Evolutionary conservation across 2,888 invertebrate genomes (phyloP), one percentile per base, ranked within the genome.

Genomic region (Drosophila greeni): DNA sequence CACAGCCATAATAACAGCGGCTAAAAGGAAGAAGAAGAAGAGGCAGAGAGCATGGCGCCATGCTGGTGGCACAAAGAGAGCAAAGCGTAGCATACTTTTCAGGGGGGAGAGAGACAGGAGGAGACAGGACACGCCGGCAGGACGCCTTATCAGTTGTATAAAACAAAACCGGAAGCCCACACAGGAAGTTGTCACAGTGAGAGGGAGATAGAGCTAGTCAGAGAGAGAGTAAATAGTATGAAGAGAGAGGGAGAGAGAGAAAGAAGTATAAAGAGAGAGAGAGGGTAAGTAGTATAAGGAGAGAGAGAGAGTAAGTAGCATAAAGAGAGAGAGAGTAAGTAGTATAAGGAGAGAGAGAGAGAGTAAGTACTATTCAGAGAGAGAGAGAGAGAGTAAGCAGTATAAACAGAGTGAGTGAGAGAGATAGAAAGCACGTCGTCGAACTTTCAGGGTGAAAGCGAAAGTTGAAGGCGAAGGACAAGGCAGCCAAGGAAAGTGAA

Each of bases 151-250:
- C 81, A 81, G 81, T 79, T 75, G 79, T 75, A 76, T n/a, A 79
- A 86, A 77, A 76, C 74, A 75, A 85, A 80, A 84, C 86, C 86
- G 86, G 87, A 86, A 87, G 83, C 82, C 66, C 81, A 70, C 79
- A 84, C 83, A 84, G 86, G 85, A 85, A 86, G 83, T 84, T 66
- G 45, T 34, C 47, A 42, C 42, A 56, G 62, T 18, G 53, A 18
- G 69, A 54, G 12, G 29, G 54, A 18, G 56, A 43, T 16, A 11
- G 48, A 5, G 42, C 8, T 16, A 42, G 49, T n/a, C 26, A 45
- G 42, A 31, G 55, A 37, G 36, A 31, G 55, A 57, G 43, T 49
- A 55, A 29, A 20, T 20, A 20, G 20, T 20, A 20, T 2, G 3
- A 20, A 20, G 43, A 52, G 57, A 29, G 56, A 52, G 53, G 52